phyloP scores from a whole-genome alignment of 2,113 vertebrate genomes.

The Gavia stellata region DNA sequence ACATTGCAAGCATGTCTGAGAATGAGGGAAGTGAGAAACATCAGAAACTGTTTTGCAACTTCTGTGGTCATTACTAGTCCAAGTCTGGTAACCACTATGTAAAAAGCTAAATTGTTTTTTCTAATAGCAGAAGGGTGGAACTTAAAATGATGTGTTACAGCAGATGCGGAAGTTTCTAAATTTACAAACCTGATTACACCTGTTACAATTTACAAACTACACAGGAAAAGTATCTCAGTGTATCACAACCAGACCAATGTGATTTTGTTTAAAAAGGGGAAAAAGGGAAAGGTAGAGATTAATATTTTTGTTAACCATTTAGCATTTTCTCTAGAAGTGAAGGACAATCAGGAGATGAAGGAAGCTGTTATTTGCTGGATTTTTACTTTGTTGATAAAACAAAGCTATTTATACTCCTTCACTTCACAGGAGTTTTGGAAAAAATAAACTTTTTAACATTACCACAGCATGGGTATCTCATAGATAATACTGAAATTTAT shows the following conservation, averaged over 20 bases:
- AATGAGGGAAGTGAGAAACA: neutral
- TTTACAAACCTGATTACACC: neutral
- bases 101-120: neutral
- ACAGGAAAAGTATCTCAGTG: neutral
- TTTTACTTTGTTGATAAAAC: neutral
- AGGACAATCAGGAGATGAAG: neutral
- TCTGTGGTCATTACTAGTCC: neutral
- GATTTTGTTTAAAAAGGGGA: neutral
- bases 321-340: neutral
- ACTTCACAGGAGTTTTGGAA: neutral
- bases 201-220: neutral
- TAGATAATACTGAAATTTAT: neutral
- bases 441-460: neutral
- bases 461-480: neutral
- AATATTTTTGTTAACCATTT: neutral
- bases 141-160: neutral
- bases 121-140: neutral
- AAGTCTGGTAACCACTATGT: neutral
- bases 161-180: neutral
- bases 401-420: neutral
- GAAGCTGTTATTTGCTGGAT: neutral
- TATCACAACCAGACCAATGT: neutral
- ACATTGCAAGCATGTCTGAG: neutral
- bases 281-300: neutral
- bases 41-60: neutral